Evolutionary conservation across 2,888 invertebrate genomes (phyloP), one percentile per base, ranked within the genome.

Genomic region (Zonitis immaculata): DNA sequence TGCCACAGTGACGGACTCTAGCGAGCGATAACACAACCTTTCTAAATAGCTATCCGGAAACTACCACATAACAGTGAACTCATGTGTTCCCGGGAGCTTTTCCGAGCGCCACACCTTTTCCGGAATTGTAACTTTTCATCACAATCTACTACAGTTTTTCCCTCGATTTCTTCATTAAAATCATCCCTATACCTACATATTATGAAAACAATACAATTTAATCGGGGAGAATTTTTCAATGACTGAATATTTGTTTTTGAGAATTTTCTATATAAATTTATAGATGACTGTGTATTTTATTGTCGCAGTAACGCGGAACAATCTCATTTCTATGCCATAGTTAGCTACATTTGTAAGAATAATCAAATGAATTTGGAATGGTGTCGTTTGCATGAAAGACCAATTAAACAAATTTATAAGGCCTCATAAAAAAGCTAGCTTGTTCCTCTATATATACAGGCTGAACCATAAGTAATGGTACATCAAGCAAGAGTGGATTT

Each of bases 341-440:
- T 9, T 44, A 46, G 57, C 58, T 58, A 35, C 35, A 57, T 61
- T 61, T 61, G 56, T 60, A 60, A 60, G 58, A 57, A 35, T 61
- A 62, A 62, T 62, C 61, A 60, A 64, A 60, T 62, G 60, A 58
- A 54, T 53, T 56, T 45, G 52, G 45, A 49, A 58, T 56, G 58
- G 56, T 59, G 53, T 61, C 64, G 60, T 73, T 73, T 68, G 67
- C 72, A 73, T 70, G 69, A 70, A 71, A 70, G 68, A 67, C 63
- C 72, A 75, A 75, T 76, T 76, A 75, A 71, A 74, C 71, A 72
- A 75, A 74, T 75, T 75, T 75, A 74, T 76, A 71, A 70, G 70
- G 66, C 16, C 70, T 69, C 69, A 66, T 75, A 75, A 75, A 73
- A 73, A 73, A 67, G 69, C 71, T 68, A 64, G 67, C 35, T 69